phyloP scores from a whole-genome alignment of 2,888 invertebrate genomes.

The Drosophila anceps region DNA sequence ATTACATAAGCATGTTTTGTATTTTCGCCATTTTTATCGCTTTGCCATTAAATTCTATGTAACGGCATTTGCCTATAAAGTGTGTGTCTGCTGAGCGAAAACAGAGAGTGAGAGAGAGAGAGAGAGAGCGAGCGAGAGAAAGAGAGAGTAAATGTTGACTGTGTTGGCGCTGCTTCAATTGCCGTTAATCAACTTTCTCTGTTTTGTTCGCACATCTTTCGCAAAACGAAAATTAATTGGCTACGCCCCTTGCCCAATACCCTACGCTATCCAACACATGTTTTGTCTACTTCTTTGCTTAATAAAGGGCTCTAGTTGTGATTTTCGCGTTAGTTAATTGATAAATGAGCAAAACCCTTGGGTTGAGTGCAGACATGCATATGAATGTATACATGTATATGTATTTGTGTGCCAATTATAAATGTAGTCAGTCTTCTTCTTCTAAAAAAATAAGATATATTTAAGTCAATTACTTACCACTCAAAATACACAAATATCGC shows the following conservation, averaged over 20 bases:
- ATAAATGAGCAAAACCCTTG: constrained; percentile 53
- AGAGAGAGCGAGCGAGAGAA: not conserved
- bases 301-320: constrained; percentile 41
- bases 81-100: constrained; percentile 6
- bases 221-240: constrained; percentile 75
- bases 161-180: constrained; percentile 11
- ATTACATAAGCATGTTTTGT: constrained; percentile 72
- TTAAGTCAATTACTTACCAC: constrained; percentile 1
- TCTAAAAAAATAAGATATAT: not conserved
- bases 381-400: too few species aligned
- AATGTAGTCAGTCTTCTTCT: constrained; percentile 8
- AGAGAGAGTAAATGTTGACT: not conserved
- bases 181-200: constrained; percentile 72
- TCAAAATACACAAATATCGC: not conserved
- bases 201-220: constrained; percentile 55
- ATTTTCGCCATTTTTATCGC: constrained; percentile 73
- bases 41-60: constrained; percentile 63
- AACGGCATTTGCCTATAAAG: constrained; percentile 47
- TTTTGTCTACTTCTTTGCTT: constrained; percentile 10
- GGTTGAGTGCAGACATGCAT: not conserved
- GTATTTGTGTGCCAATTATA: not conserved
- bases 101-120: not conserved
- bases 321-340: constrained; percentile 65
- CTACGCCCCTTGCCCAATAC: constrained; percentile 19
- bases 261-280: constrained; percentile 5